A percentile compares a stretch with the other conserved stretches of the same genome.
Conservation (phyloP, 2,888 invertebrate genomes). For the Aspidiotus destructor region DNA sequence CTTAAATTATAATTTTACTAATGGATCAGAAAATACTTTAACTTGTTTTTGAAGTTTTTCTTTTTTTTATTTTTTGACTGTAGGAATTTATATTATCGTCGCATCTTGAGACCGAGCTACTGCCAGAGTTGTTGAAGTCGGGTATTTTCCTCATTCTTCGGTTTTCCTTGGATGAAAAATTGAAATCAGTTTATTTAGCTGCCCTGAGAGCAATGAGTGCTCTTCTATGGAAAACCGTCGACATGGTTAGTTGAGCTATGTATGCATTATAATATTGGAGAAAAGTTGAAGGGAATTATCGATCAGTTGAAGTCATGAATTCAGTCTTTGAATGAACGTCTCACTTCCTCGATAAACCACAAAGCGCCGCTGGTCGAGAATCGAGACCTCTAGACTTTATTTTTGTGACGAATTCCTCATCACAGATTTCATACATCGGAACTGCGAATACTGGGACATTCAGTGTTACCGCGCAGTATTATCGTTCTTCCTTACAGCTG, state of each 20-base stretch:
- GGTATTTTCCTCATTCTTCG: constrained; percentile 33
- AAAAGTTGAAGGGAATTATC: constrained; percentile 12
- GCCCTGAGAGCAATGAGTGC: constrained; percentile 65
- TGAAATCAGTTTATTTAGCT: constrained; percentile 59
- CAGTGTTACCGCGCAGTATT: too few species aligned
- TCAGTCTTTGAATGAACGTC: too few species aligned
- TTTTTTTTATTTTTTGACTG: not conserved
- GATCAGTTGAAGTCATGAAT: not conserved
- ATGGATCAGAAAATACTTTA: not conserved
- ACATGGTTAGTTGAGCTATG: constrained; percentile 9
- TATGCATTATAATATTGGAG: not conserved
- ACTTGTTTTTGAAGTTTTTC: not conserved
- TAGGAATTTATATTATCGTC: constrained; percentile 24
- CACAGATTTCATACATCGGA: too few species aligned
- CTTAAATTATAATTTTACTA: not conserved
- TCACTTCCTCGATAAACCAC: too few species aligned
- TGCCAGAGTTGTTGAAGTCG: constrained; percentile 29
- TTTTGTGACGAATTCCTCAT: too few species aligned
- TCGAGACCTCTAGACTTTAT: too few species aligned
- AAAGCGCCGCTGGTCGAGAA: too few species aligned
- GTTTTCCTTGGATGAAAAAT: constrained; percentile 77
- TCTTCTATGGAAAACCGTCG: constrained; percentile 54
- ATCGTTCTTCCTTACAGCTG: too few species aligned
- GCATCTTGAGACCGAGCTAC: constrained; percentile 17
- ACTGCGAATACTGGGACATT: too few species aligned